These are phyloP conservation scores for Miltochrista miniata DNA, from an alignment of 2,888 invertebrate genomes.

Conservation along the genomic window DNA sequence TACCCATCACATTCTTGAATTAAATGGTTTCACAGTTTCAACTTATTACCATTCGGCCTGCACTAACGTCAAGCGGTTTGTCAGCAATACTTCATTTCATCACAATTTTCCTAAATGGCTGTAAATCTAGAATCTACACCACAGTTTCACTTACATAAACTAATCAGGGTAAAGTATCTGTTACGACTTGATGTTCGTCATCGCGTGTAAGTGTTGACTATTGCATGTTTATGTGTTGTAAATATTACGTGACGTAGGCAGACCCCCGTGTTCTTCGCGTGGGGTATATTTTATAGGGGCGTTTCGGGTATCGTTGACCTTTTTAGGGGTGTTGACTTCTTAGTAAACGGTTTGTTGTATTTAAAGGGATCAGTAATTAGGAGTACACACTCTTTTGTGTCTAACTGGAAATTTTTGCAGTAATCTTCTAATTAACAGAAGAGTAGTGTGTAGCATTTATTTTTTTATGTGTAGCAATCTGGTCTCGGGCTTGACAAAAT, in stretches of 20 bases:
- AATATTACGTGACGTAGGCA: constrained; percentile 56
- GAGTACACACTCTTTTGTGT: neutral
- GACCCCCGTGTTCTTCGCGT: constrained; percentile 43
- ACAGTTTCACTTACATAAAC: constrained; percentile 18
- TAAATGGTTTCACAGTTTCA: no score
- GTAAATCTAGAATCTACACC: neutral
- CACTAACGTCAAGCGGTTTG: no score
- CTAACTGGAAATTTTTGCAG: no score
- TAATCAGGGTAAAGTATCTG: constrained; percentile 28
- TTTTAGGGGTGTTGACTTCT: constrained; percentile 40
- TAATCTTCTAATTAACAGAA: no score
- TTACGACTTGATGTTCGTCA: constrained; percentile 45
- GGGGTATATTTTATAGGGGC: constrained; percentile 51
- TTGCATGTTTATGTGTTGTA: constrained; percentile 67
- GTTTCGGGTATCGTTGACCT: constrained; percentile 54
- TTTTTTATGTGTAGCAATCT: no score
- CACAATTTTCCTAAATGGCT: neutral
- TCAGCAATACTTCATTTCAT: no score
- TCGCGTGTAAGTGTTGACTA: constrained; percentile 40
- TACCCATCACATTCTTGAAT: no score
- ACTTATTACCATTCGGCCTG: no score
- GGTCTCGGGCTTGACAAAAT: no score
- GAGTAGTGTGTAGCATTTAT: no score
- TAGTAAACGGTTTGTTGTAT: constrained; percentile 32
- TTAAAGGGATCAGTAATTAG: neutral